Percentiles rank a stretch among this genome's conserved stretches.
Evolutionary conservation across 2,888 invertebrate genomes (phyloP).

Genomic region (Brachyopa scutellaris): DNA sequence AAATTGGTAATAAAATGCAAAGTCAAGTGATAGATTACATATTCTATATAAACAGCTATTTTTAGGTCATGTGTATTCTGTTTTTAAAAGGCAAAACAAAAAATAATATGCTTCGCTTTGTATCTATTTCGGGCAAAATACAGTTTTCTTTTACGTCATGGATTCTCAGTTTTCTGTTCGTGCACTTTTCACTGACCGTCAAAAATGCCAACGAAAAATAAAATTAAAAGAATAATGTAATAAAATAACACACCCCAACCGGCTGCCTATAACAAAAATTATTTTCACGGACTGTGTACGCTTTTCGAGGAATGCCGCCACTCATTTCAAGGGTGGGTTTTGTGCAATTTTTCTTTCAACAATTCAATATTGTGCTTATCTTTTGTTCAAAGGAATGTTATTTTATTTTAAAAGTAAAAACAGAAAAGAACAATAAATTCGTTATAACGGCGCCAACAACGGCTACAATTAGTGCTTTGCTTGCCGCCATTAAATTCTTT

Average conservation of each 20-base stretch:
- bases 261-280: not conserved
- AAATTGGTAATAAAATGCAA: constrained; percentile 33
- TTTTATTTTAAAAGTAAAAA: not conserved
- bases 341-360: constrained; percentile 12
- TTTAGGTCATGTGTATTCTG: too few relatives aligned
- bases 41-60: too few relatives aligned
- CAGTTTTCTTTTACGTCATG: constrained; percentile 33
- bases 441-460: constrained; percentile 17
- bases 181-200: constrained; percentile 34
- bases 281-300: constrained; percentile 25
- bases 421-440: constrained; percentile 5
- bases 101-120: constrained; percentile 15
- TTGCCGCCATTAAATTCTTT: not conserved
- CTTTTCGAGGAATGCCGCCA: constrained; percentile 37
- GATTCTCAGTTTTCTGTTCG: constrained; percentile 4
- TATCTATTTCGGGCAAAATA: constrained; percentile 30
- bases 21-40: not conserved
- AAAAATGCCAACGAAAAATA: constrained; percentile 26
- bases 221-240: too few relatives aligned
- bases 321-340: constrained; percentile 42
- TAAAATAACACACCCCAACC: not conserved
- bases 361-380: constrained; percentile 33
- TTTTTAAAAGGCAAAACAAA: not conserved
- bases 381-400: constrained; percentile 48
- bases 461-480: constrained; percentile 4